Evolutionary conservation across 2,797 vertebrate genomes (phyloP).

Genomic region (Apodemus agrarius): DNA sequence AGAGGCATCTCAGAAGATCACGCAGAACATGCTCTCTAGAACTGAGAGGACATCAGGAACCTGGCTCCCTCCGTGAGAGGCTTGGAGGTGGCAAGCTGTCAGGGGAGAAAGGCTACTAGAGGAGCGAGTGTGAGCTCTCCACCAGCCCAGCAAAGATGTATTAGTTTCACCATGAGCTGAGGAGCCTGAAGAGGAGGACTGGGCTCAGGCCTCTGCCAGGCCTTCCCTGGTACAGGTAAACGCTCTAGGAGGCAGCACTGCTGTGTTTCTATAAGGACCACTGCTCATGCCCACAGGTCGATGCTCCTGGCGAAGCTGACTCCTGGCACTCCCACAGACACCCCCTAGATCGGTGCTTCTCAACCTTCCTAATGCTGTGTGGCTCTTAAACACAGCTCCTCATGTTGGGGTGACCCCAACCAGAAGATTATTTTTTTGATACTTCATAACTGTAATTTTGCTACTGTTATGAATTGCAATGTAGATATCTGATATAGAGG

Average conservation of each 20-base stretch:
- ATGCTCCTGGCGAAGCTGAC: not conserved
- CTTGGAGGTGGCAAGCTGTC: not conserved
- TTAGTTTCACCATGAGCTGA: not conserved
- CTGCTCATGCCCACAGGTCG: not conserved
- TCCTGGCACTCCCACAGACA: not conserved
- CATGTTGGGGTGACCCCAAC: not conserved
- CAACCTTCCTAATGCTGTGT: not conserved
- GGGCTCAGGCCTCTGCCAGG: not conserved
- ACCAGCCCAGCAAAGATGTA: not conserved
- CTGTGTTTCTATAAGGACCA: not conserved
- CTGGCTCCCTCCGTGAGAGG: not conserved
- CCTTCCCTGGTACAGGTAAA: not conserved
- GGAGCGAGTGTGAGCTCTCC: not conserved
- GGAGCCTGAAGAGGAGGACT: not conserved
- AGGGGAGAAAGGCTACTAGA: not conserved
- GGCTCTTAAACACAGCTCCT: not conserved
- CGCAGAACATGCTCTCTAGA: not conserved
- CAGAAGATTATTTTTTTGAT: not conserved
- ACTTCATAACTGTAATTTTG: not conserved
- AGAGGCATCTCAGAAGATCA: not conserved
- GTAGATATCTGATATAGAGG: not conserved
- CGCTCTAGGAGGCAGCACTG: not conserved
- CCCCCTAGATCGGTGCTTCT: not conserved
- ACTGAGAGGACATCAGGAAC: not conserved
- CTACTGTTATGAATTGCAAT: not conserved